Evolutionary conservation across 1,140 invertebrate species (phyloP), one percentile per base, ranked within the genome.

Genomic region (Bursaphelenchus mucronatus): DNA sequence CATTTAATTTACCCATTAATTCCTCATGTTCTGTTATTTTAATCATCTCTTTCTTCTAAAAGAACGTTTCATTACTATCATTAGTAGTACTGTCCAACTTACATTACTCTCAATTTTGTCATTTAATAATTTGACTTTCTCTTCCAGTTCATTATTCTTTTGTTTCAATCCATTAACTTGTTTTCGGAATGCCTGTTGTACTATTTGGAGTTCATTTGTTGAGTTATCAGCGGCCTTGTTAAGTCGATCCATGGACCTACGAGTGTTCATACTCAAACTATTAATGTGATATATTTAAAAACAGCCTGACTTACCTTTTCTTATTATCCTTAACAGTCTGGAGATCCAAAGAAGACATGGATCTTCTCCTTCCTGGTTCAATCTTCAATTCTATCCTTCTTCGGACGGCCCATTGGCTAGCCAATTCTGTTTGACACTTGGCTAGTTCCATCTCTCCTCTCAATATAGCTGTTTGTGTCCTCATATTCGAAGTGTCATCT

Each of bases 361-460:
- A 30, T 30, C 30, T 30, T 30, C 30, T 30, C 30, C 30, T 30
- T 30, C 30, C 30, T 30, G 30, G 30, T 30, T 30, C 30, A 30
- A 30, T 30, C 30, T 30, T 30, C 30, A 30, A 30, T 30, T 30
- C 30, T 30, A 30, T 30, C 30, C 30, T n/a, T 15, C 40, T 49
- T 49, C 47, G 1, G 13, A 19, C 47, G 13, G 47, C 47, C 47
- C 47, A 49, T 49, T 49, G 13, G 6, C 4, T n/a, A n/a, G 47
- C 47, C 47, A 49, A n/a, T 17, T 44, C 54, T 3, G 43, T 47
- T 17, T 68, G 67, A 10, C 64, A 65, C 43, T 69, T 69, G 3
- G 70, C 72, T 62, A 80, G 45, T 44, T 76, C 79, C 11, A 78
- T 30, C 66, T 80, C 78, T 41, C 78, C 79, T 46, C 66, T 44